phyloP scores from a whole-genome alignment of 2,113 vertebrate genomes.

The Corythoichthys intestinalis region DNA sequence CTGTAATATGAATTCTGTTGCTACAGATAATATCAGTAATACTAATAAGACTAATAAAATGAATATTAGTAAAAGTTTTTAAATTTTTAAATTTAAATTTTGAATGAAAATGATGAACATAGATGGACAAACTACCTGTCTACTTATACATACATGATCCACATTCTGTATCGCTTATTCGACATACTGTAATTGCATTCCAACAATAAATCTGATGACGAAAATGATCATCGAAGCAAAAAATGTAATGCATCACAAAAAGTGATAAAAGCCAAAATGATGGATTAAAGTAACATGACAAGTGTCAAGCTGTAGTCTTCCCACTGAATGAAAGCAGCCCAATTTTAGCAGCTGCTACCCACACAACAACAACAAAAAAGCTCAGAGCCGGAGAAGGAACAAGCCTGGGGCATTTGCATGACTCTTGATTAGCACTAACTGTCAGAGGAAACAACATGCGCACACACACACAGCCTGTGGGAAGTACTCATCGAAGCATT shows the following conservation, averaged over 20 bases:
- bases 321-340: background rate
- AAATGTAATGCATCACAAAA: too few species aligned
- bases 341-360: background rate
- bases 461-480: conserved; percentile 28
- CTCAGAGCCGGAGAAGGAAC: conserved; percentile 14
- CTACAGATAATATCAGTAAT: too few species aligned
- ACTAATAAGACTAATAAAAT: too few species aligned
- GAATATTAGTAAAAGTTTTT: too few species aligned
- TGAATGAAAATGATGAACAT: too few species aligned
- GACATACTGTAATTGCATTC: background rate
- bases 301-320: background rate
- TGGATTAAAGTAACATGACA: background rate
- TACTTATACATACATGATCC: too few species aligned
- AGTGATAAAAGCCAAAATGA: background rate
- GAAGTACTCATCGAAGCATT: conserved; percentile 28
- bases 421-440: conserved; percentile 70
- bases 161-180: too few species aligned
- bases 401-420: conserved; percentile 66
- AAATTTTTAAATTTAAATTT: too few species aligned
- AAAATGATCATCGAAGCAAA: background rate
- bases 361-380: background rate
- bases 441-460: conserved; percentile 64
- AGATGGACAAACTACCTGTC: too few species aligned
- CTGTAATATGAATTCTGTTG: too few species aligned
- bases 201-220: background rate